Base-by-base conservation (phyloP, 2,113 vertebrate species). In the Ahaetulla prasina region DNA sequence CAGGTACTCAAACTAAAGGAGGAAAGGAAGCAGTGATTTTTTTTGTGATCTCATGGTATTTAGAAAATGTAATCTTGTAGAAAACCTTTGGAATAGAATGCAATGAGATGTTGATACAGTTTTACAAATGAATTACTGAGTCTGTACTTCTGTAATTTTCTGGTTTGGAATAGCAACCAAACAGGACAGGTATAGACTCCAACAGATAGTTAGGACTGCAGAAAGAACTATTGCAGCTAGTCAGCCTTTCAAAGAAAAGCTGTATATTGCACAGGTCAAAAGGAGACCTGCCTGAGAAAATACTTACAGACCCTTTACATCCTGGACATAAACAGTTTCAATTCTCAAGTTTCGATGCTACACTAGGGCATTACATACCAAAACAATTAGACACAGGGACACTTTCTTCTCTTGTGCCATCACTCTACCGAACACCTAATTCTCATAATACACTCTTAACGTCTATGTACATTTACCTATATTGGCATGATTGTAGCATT, bases 31-130 rank as follows among this genome's bases (percentile, higher is more conserved):
- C 22, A 84, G 39, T 27, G 53, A 39, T 88, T 93, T 54, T 54
- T 23, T 74, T 20, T 94, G 91, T 45, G n/a, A 92, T 57, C 89
- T 92, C 88, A 84, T 49, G 20, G 80, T 88, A 45, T 47, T 80
- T 89, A 80, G 14, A 94, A 89, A 80, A 45, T 23, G 35, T 11
- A 18, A 45, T 27, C 53, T 35, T 91, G 74, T 2, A 43, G 39
- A 43, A 35, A 49, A 54, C 20, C 45, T 89, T 47, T 89, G 25
- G 27, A 92, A 84, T 39, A 92, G 49, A n/a, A 80, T 84, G 9
- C 25, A 74, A 6, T 68, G 60, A n/a, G 27, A 12, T 68, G 30
- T 68, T 68, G 63, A 16, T 68, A 16, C 30, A 68, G 63, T 68
- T 68, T 68, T 68, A 63, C 63, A 35, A 68, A 68, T 4, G 0